These are phyloP conservation scores for Nycticorax nycticorax DNA, from an alignment of 2,113 vertebrate genomes.

Conservation along the genomic window DNA sequence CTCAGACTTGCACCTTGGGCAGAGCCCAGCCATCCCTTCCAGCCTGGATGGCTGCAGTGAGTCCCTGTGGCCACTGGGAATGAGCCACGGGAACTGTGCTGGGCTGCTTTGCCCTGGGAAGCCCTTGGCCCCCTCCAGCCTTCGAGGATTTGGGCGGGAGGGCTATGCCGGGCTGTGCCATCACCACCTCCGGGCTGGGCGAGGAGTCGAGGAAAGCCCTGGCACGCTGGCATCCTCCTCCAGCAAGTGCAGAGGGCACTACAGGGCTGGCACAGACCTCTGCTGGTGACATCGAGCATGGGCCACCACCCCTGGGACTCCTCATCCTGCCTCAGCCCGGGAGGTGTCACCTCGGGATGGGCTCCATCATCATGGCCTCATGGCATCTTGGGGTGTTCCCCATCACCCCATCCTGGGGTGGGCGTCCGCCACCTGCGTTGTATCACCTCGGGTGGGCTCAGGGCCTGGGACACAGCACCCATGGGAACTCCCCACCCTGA, in stretches of 20 bases:
- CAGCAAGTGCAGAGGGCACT: not conserved
- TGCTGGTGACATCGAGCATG: not conserved
- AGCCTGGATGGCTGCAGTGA: not conserved
- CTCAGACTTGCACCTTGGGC: rapidly evolving
- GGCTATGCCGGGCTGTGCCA: not conserved
- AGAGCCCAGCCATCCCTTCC: not conserved
- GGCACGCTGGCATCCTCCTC: not conserved
- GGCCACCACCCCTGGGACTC: not conserved
- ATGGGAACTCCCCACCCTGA: not conserved
- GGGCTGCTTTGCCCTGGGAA: not conserved
- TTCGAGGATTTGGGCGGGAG: not conserved
- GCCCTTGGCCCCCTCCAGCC: not conserved
- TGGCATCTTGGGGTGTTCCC: too few relatives aligned
- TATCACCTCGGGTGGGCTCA: not conserved
- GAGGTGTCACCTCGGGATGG: not conserved
- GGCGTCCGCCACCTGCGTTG: not conserved
- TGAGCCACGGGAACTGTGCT: rapidly evolving
- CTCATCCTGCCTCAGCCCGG: not conserved
- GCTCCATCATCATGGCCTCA: not conserved
- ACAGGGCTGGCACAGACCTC: not conserved
- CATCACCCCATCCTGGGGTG: not conserved
- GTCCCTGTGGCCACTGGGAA: not conserved
- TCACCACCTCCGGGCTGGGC: not conserved
- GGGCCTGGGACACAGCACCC: not conserved
- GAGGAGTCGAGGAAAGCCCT: not conserved